Evolutionary conservation across 2,888 invertebrate species (phyloP), one percentile per base, ranked within the genome.

Genomic region (Drosophila lutescens): DNA sequence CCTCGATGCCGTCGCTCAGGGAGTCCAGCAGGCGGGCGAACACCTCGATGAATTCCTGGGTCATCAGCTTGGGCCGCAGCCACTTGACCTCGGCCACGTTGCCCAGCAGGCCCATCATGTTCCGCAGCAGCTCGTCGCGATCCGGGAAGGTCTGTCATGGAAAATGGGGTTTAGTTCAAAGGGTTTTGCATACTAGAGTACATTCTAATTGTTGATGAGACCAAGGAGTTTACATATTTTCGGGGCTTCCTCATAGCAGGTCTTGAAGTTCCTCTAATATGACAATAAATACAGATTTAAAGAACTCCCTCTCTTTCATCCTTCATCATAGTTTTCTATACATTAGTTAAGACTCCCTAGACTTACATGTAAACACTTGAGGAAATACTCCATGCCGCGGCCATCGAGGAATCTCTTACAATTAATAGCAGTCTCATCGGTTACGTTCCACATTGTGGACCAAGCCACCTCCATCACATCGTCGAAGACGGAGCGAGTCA

Each of bases 361-460:
- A 91, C 92, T 91, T 93, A 98, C 97, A 93, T 95, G 94, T 62
- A 98, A 94, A 92, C 99, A 99, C 76, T 95, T 94, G 13, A 97
- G 93, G 92, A 99, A 99, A 82, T 96, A 95, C 79, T 95, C 95
- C 97, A 99, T 97, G 77, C 99, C 99, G 44, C 95, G 94, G 72
- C 95, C 95, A 80, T 96, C 95, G 65, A 99, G 93, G 93, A 99
- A 99, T 86, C 96, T 94, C 91, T 95, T 94, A 93, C 99, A 99
- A 93, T 99, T 99, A 82, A 95, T 94, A 46, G 98, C 97, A 12
- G 98, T 99, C 93, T 99, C 99, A 92, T 99, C 99, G 36, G 97
- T 96, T 78, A 97, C 97, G 93, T 99, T 99, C 99, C 99, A 99
- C 96, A 99, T 97, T n/a, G 98, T 98, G 65, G 98, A 98, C 99